phyloP scores from a whole-genome alignment of 2,888 invertebrate species.

The Lithosia quadra region DNA sequence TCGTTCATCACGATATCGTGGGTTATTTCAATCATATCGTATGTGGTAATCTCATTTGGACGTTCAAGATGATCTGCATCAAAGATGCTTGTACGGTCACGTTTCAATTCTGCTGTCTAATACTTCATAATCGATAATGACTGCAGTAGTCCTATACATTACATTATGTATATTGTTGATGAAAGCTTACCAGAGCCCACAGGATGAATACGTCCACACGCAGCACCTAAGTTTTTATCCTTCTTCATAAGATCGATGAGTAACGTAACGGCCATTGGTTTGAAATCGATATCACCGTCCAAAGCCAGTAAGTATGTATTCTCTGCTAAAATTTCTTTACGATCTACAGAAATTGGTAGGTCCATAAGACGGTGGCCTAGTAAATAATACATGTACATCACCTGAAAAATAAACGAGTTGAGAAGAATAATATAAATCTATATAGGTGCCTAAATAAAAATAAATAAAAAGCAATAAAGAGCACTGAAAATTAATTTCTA shows the following conservation, averaged over 20 bases:
- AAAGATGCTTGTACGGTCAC: background rate
- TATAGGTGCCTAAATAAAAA: no score
- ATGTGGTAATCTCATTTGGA: slow-evolving; percentile 4
- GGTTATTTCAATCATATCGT: background rate
- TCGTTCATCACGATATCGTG: slow-evolving; percentile 1
- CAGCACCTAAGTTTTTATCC: slow-evolving; percentile 92
- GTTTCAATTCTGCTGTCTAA: background rate
- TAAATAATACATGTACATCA: slow-evolving; percentile 98
- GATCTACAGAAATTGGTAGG: slow-evolving; percentile 85
- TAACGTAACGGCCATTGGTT: slow-evolving; percentile 92
- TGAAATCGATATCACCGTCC: slow-evolving; percentile 96
- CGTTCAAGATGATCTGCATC: background rate
- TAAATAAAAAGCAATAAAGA: no score
- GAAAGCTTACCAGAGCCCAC: slow-evolving; percentile 90
- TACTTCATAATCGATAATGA: background rate
- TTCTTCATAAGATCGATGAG: slow-evolving; percentile 95
- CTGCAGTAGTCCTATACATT: no score
- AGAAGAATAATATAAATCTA: no score
- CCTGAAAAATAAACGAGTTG: slow-evolving; percentile 71
- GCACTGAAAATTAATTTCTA: no score
- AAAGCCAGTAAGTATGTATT: slow-evolving; percentile 94
- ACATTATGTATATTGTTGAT: no score
- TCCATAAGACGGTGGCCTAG: slow-evolving; percentile 93
- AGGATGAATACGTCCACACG: slow-evolving; percentile 96
- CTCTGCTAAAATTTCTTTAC: slow-evolving; percentile 90